Evolutionary conservation across 37 sponge, comb jelly and placozoan species (phyloP).

Genomic region (Eunapius fragilis): DNA sequence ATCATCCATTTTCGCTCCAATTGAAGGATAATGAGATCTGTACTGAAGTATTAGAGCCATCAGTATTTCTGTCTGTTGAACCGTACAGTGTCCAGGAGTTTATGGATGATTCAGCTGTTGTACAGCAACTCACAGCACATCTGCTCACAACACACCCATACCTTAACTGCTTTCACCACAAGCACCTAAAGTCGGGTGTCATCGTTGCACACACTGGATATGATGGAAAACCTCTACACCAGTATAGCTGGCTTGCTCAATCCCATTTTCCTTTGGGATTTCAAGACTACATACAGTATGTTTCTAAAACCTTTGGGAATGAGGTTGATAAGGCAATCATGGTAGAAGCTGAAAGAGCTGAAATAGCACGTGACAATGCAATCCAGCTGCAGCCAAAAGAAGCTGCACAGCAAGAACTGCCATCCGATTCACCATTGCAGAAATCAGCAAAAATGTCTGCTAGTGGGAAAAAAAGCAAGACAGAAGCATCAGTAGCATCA

Average conservation of each 20-base stretch:
- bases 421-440: constrained; percentile 5
- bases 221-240: constrained; percentile 28
- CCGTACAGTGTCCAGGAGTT: background rate
- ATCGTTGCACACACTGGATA: constrained; percentile 62
- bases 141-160: constrained; percentile 52
- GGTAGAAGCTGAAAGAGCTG: constrained; percentile 31
- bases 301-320: constrained; percentile 39
- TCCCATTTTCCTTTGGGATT: constrained; percentile 78
- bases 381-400: too few species aligned
- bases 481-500: background rate
- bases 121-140: background rate
- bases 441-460: constrained; percentile 35
- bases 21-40: constrained; percentile 6
- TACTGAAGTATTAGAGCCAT: background rate
- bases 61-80: background rate
- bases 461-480: constrained; percentile 48
- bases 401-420: background rate
- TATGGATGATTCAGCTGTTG: background rate
- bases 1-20: constrained; percentile 31
- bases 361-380: background rate
- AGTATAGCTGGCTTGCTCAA: constrained; percentile 39
- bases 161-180: constrained; percentile 54
- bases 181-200: constrained; percentile 28
- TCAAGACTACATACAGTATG: constrained; percentile 63
- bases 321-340: constrained; percentile 43